A percentile compares a stretch with the other conserved stretches of the same genome.
Conservation (phyloP, 2,113 vertebrate species). For the Anoplopoma fimbria region DNA sequence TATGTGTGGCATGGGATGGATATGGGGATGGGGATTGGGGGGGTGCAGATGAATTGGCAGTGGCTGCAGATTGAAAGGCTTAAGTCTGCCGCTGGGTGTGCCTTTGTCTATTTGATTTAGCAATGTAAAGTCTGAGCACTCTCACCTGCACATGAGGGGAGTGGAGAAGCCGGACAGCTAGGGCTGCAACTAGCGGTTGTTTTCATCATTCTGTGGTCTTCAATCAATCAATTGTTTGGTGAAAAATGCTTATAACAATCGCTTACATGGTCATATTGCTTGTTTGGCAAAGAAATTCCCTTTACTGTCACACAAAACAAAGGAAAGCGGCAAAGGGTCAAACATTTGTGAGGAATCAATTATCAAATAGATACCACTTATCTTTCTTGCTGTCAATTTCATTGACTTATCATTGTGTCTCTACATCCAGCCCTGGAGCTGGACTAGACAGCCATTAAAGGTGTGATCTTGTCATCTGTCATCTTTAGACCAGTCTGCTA, state of each 20-base stretch:
- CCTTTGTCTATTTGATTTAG: slow-evolving; percentile 65
- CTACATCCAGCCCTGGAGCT: background rate
- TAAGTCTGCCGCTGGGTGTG: slow-evolving; percentile 40
- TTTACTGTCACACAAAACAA: too few relatives aligned
- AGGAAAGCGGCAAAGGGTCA: too few relatives aligned
- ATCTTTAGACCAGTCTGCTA: background rate
- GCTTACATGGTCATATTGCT: too few relatives aligned
- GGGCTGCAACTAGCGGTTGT: too few relatives aligned
- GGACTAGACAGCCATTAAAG: background rate
- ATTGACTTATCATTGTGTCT: background rate
- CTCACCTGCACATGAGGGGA: slow-evolving; percentile 58
- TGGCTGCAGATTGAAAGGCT: slow-evolving; percentile 35
- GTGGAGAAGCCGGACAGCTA: too few relatives aligned
- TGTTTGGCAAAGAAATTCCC: too few relatives aligned
- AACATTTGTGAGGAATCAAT: too few relatives aligned
- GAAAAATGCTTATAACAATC: too few relatives aligned
- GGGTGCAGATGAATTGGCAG: slow-evolving; percentile 25
- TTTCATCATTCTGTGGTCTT: too few relatives aligned
- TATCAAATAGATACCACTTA: too few relatives aligned
- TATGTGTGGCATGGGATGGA: slow-evolving; percentile 61
- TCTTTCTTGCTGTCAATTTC: background rate
- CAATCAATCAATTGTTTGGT: too few relatives aligned
- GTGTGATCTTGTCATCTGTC: background rate
- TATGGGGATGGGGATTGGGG: background rate
- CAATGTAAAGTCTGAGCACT: slow-evolving; percentile 61